These are phyloP conservation scores for Idaea aversata DNA, from an alignment of 2,888 invertebrate species.

Conservation along the genomic window DNA sequence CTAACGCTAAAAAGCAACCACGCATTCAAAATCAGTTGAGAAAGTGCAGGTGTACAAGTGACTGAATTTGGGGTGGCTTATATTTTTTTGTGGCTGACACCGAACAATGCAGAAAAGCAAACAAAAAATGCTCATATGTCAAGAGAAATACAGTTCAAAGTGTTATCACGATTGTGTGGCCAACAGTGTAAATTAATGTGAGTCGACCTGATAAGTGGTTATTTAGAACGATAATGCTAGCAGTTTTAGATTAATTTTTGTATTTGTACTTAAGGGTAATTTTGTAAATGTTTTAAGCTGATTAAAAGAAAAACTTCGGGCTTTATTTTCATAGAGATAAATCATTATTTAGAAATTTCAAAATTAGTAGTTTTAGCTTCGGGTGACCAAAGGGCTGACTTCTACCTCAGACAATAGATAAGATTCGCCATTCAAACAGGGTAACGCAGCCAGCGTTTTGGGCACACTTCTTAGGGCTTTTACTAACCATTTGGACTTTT, in stretches of 20 bases:
- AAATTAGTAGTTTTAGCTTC: too few relatives aligned
- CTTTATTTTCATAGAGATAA: too few relatives aligned
- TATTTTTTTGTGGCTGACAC: constrained; percentile 36
- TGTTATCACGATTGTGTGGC: constrained; percentile 39
- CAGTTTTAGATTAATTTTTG: constrained; percentile 50
- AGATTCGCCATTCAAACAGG: too few relatives aligned
- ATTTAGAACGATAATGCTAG: constrained; percentile 58
- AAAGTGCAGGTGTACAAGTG: constrained; percentile 68
- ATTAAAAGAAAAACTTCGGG: constrained; percentile 22
- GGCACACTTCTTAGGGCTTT: too few relatives aligned
- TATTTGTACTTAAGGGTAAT: constrained; percentile 33
- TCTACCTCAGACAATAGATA: too few relatives aligned
- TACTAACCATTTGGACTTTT: too few relatives aligned
- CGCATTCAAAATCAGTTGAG: constrained; percentile 65
- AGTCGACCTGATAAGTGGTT: constrained; percentile 72
- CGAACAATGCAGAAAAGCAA: neutral
- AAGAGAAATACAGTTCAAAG: neutral
- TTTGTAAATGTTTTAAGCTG: constrained; percentile 34
- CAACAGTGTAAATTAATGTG: constrained; percentile 61
- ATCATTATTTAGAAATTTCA: too few relatives aligned
- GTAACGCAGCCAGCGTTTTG: too few relatives aligned
- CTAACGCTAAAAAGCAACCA: constrained; percentile 22
- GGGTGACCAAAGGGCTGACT: too few relatives aligned
- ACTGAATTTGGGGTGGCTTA: constrained; percentile 57
- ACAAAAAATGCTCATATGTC: constrained; percentile 13